phyloP scores from a whole-genome alignment of 2,888 invertebrate genomes.

The Sipha maydis region DNA sequence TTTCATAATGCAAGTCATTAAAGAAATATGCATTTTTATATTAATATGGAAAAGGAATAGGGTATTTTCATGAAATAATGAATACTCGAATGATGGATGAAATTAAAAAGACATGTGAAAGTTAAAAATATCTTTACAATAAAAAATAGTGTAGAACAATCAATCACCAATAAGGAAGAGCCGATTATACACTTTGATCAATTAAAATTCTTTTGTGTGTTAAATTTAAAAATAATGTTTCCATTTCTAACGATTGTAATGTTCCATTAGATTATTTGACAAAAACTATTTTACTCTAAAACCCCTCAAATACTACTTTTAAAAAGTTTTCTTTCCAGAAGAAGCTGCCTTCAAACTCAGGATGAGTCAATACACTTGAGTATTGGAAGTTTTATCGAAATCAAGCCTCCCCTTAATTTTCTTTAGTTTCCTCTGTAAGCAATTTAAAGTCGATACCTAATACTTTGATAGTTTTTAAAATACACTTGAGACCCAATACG shows the following conservation, averaged over 20 bases:
- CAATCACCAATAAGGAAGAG: too few species aligned
- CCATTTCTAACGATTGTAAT: not conserved
- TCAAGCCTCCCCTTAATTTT: constrained; percentile 14
- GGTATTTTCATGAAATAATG: too few species aligned
- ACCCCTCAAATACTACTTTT: not conserved
- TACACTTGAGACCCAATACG: constrained; percentile 26
- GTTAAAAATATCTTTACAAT: too few species aligned
- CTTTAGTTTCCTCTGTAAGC: not conserved
- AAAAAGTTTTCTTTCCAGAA: constrained; percentile 17
- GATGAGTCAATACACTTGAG: constrained; percentile 32
- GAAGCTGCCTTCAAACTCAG: not conserved
- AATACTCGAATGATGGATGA: too few species aligned
- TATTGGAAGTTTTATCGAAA: constrained; percentile 49
- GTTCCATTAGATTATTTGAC: not conserved
- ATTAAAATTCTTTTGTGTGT: too few species aligned
- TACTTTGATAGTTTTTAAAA: constrained; percentile 51
- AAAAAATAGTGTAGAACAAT: too few species aligned
- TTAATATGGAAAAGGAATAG: too few species aligned
- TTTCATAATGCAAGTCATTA: too few species aligned
- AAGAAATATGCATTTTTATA: too few species aligned
- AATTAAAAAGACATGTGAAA: too few species aligned
- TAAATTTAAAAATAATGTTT: not conserved
- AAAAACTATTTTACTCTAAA: constrained; percentile 23
- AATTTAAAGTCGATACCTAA: constrained; percentile 29
- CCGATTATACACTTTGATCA: too few species aligned